Base-by-base conservation (phyloP, 2,113 vertebrate species). In the Sciurus niger region DNA sequence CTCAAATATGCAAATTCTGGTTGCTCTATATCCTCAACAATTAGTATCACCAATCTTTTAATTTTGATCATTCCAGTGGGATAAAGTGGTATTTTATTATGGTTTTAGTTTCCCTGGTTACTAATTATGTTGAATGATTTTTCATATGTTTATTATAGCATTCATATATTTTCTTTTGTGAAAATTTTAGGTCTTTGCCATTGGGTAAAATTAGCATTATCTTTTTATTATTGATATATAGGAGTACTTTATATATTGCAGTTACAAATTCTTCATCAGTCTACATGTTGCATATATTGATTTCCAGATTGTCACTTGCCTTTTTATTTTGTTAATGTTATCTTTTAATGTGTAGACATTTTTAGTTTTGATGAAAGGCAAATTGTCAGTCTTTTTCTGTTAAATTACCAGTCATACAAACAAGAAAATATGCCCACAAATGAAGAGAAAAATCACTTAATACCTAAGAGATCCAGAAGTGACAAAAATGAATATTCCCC, bases 341-440 rank as follows among this genome's bases (percentile, higher is more conserved):
- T 74, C 74, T 76, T 84, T 94, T 43, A 40, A 6, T 65, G 13
- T 32, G 12, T 34, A 43, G 32, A 48, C 30, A 30, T 37, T 76
- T 84, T 17, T 51, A 28, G 37, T 94, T 96, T 90, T 48, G 40
- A 72, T 79, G 40, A 92, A 93, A 83, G 34, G 32, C 68, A 84
- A 85, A 60, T 70, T 93, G 76, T 67, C 28, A 6, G 32, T 12
- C 24, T 87, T 79, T 34, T 85, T 17, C 34, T 90, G 25, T 65
- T 65, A 53, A 32, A 78, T 37, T 34, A 60, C 68, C 30, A 65
- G 37, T 28, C 2, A 85, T 32, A 14, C 28, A 73, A 93, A 89
- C 4, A 94, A 89, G 48, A 92, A 85, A 82, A 83, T 79, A 70
- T 65, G n/a, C 63, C 34, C 73, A 74, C 40, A n/a, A 48, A 74